A percentile compares a stretch with the other conserved stretches of the same genome.
Evolutionary conservation across 1,140 invertebrate species (phyloP).

Genomic region (Stratiolaelaps scimitus): DNA sequence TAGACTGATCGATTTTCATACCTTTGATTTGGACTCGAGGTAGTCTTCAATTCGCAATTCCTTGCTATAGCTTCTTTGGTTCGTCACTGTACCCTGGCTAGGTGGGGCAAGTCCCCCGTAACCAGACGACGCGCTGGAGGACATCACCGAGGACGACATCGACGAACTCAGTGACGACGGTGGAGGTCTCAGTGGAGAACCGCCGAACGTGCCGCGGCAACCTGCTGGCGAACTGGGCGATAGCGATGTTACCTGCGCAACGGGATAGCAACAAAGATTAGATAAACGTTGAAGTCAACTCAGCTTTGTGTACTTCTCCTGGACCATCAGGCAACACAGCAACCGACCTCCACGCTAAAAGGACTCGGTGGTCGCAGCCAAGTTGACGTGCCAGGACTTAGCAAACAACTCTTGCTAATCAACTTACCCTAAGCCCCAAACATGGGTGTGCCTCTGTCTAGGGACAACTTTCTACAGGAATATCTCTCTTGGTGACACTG

Average conservation of each 20-base stretch:
- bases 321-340: no score
- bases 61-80: conserved; percentile 7
- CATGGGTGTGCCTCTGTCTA: no score
- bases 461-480: no score
- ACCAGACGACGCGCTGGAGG: conserved; percentile 1
- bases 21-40: conserved; percentile 24
- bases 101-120: no score
- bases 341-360: neutral
- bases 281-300: no score
- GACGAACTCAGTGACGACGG: conserved; percentile 1
- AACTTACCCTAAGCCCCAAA: no score
- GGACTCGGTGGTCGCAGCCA: neutral
- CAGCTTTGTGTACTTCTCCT: no score
- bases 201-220: neutral
- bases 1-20: neutral
- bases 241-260: neutral
- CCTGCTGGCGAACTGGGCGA: neutral
- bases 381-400: no score
- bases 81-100: no score
- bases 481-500: no score
- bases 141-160: neutral
- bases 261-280: no score
- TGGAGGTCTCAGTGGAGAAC: neutral
- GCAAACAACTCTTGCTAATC: no score
- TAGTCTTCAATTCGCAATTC: conserved; percentile 28